Base-by-base conservation (phyloP, 2,797 vertebrate species). In the Melanitta fusca region DNA sequence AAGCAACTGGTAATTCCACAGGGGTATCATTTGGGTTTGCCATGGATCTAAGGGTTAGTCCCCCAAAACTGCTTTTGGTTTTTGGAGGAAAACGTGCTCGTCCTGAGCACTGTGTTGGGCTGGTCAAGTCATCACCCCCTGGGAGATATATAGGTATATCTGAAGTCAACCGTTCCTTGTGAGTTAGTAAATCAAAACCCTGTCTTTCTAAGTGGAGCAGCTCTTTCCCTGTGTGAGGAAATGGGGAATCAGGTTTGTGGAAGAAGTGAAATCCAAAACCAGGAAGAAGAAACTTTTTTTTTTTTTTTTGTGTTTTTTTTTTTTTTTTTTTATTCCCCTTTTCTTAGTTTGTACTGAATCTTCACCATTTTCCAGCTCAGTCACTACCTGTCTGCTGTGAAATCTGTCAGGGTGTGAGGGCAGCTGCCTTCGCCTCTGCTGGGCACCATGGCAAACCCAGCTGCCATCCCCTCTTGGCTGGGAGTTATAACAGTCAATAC, bases 311-410 rank as follows among this genome's bases (percentile, higher is more conserved):
- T 14, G 5, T 14, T 74, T 82, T 28, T 1, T 74, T 82, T 0
- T 6, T 14, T 6, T 14, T 74, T 82, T 28, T 1, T 74, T 82
- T 74, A 80, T 28, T 1, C 21, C 15, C 10, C 13, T 15, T 61
- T 80, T 90, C 86, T 45, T 56, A 83, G 7, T 36, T 84, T 43
- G 6, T 28, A 80, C 25, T 89, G 41, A 81, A 36, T 25, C 51
- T 57, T 36, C 24, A 61, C 5, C 1, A 4, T 71, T 49, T 82
- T 79, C 20, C 0, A 6, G 7, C 36, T 64, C 36, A 32, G 25
- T 32, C 14, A 7, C 16, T 45, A 7, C 0, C 0, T 17, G 10
- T 49, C 36, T 5, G 5, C 39, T 45, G 28, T 34, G 16, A 71
- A 71, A 74, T n/a, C 30, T 68, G 56, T 19, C 54, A 32, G 54